Base-by-base conservation (phyloP, 2,113 vertebrate genomes). In the Callipepla californica region DNA sequence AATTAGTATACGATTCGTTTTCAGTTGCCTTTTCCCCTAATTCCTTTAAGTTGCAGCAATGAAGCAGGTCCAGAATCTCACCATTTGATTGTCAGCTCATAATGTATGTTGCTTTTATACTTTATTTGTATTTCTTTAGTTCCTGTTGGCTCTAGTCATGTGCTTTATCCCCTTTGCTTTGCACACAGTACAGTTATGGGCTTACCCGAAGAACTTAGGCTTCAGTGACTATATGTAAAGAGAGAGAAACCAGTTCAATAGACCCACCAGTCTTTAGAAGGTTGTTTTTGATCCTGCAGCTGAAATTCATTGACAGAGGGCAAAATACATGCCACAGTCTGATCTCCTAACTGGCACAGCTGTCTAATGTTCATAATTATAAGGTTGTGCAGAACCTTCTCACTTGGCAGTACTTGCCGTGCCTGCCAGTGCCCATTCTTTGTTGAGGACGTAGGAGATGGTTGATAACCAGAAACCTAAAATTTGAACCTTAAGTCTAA, bases 311-410 rank as follows among this genome's bases (percentile, higher is more conserved):
- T 70, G 70, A 36, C 62, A 38, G 63, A 79, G 36, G 11, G 53
- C 84, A 58, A 74, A 66, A 90, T 55, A 45, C 53, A 73, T 73
- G 66, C 69, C 21, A 83, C 61, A 65, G 80, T 67, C n/a, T 65
- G 12, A 68, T 77, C 48, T 85, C 77, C 67, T 55, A 36, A 68
- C 63, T 80, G 66, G 36, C 69, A 55, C 48, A 81, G 76, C 82
- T 90, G 83, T 61, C 85, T 75, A 68, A 68, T 73, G 66, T 44
- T 75, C 25, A 38, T 87, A 89, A 89, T 90, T 89, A 84, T 55
- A 85, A 87, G 53, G 77, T 30, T 79, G 70, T 94, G 48, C 82
- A 89, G 74, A 89, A 72, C 72, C 53, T 74, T 74, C 50, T 66
- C 11, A 11, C 23, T 36, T 80, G 69, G 51, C 50, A 80, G 59